phyloP scores from a whole-genome alignment of 2,797 vertebrate genomes.

The Urophycis tenuis region DNA sequence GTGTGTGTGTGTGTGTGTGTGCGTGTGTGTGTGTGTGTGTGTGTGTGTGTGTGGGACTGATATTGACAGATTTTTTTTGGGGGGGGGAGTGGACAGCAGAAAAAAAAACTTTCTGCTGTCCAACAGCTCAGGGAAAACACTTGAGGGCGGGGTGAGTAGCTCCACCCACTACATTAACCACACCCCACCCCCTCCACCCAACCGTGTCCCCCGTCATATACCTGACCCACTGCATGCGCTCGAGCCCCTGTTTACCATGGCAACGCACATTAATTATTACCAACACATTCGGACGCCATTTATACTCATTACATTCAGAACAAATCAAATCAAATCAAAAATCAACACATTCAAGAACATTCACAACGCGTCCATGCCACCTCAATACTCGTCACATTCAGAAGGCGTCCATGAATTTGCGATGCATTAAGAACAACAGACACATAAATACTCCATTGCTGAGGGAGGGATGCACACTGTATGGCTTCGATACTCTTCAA shows the following conservation, averaged over 20 bases:
- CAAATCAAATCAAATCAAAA: too few relatives aligned
- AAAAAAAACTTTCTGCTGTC: not conserved
- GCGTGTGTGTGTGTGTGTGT: too few relatives aligned
- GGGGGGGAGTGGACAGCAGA: not conserved
- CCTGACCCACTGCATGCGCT: constrained; percentile 11
- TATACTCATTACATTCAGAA: not conserved
- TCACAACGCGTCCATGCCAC: too few relatives aligned
- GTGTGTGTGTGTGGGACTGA: too few relatives aligned
- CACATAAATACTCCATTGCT: too few relatives aligned
- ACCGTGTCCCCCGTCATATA: not conserved
- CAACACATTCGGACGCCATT: constrained; percentile 13
- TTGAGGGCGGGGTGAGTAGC: not conserved
- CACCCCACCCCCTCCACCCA: not conserved
- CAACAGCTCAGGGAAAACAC: not conserved
- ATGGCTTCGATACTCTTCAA: too few relatives aligned
- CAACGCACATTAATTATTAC: constrained; percentile 9
- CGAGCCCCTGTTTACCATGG: not conserved
- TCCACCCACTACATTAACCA: not conserved
- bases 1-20: too few relatives aligned
- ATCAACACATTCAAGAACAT: too few relatives aligned
- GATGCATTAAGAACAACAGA: too few relatives aligned
- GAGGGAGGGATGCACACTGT: too few relatives aligned
- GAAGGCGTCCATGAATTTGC: too few relatives aligned
- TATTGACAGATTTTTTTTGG: not conserved
- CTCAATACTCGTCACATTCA: too few relatives aligned